Percentiles rank a stretch among this genome's conserved stretches.
phyloP scores from a whole-genome alignment of 2,113 vertebrate genomes.

The Urocitellus parryii region DNA sequence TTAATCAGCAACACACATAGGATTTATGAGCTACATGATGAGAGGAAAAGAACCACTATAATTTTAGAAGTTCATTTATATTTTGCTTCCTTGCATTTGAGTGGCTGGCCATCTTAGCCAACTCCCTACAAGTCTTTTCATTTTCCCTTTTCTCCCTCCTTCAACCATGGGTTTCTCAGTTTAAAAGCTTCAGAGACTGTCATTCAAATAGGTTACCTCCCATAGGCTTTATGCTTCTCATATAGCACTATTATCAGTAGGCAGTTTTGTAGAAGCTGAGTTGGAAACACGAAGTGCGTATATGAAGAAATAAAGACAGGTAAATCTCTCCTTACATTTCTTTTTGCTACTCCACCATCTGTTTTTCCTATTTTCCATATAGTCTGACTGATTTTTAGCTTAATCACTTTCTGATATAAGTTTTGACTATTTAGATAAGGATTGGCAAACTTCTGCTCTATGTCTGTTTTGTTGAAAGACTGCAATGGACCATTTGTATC shows the following conservation, averaged over 20 bases:
- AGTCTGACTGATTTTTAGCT: not conserved
- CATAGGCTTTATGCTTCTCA: not conserved
- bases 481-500: not conserved
- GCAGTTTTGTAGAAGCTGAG: not conserved
- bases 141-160: not conserved
- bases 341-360: not conserved
- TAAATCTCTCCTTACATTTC: constrained; percentile 3
- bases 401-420: not conserved
- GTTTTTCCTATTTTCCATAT: fast-evolving
- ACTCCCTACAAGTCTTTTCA: not conserved
- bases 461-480: not conserved
- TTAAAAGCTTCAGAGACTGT: constrained; percentile 6
- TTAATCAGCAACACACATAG: not conserved
- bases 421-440: not conserved
- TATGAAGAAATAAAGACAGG: not conserved
- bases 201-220: not conserved
- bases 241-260: not conserved
- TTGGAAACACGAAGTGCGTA: not conserved
- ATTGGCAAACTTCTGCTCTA: not conserved
- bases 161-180: not conserved
- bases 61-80: constrained; percentile 61
- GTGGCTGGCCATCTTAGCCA: constrained; percentile 11
- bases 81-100: constrained; percentile 59
- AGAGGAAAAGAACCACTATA: constrained; percentile 54
- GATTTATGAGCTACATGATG: constrained; percentile 2